These are phyloP conservation scores for Sitta europaea DNA, from an alignment of 2,113 vertebrate species.

Conservation along the genomic window DNA sequence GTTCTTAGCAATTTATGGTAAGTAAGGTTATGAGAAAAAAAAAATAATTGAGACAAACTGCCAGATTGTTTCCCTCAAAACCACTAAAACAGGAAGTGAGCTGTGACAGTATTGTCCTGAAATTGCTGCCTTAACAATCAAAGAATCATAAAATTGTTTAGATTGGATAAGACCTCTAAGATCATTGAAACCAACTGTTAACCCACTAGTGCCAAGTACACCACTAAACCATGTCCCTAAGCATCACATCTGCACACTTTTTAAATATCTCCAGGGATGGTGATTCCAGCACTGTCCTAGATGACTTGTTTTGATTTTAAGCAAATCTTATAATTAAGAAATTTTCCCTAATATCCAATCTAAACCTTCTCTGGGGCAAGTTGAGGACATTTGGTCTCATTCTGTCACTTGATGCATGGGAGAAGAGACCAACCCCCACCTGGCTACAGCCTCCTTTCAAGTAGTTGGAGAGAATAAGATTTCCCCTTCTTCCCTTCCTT, in stretches of 20 bases:
- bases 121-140: not conserved
- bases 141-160: not conserved
- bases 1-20: not conserved
- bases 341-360: not conserved
- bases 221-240: not conserved
- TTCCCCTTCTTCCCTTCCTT: not conserved
- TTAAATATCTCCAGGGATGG: not conserved
- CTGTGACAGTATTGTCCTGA: not conserved
- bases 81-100: not conserved
- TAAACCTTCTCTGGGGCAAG: not conserved
- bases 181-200: not conserved
- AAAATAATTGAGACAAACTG: not conserved
- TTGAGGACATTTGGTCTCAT: not conserved
- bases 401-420: not conserved
- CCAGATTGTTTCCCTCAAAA: not conserved
- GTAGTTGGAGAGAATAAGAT: fast-evolving
- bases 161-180: not conserved
- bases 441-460: not conserved
- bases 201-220: not conserved
- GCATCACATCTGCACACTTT: not conserved
- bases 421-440: not conserved
- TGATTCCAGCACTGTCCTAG: not conserved
- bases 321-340: not conserved
- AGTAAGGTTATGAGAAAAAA: not conserved
- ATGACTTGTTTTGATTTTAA: fast-evolving